Evolutionary conservation across 2,888 invertebrate genomes (phyloP).

Genomic region (Megaustenia siamemsis): DNA sequence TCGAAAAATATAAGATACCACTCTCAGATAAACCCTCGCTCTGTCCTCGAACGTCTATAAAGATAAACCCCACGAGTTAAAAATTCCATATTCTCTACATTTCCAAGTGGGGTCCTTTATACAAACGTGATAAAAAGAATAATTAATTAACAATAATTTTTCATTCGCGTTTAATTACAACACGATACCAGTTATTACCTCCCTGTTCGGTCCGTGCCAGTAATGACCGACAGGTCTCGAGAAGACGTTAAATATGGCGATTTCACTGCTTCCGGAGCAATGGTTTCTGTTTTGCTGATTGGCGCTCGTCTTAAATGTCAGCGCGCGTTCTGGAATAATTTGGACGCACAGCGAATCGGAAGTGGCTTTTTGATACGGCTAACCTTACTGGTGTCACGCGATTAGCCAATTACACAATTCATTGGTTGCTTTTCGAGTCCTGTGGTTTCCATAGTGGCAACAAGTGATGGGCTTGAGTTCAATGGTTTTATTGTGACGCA

Average conservation of each 20-base stretch:
- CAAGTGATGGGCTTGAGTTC: too few relatives aligned
- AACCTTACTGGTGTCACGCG: conserved; percentile 42
- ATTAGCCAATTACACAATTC: conserved; percentile 40
- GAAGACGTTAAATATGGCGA: conserved; percentile 33
- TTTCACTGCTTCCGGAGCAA: conserved; percentile 40
- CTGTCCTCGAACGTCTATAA: neutral
- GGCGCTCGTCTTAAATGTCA: conserved; percentile 29
- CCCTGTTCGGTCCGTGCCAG: neutral
- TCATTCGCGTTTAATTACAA: conserved; percentile 7
- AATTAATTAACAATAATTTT: neutral
- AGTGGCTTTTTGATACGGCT: conserved; percentile 34
- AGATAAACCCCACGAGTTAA: neutral
- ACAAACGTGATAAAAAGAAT: too few relatives aligned
- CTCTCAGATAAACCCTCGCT: conserved; percentile 21
- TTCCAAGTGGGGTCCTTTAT: too few relatives aligned
- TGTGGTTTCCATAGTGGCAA: neutral
- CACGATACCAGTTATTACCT: conserved; percentile 31
- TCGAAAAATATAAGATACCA: conserved; percentile 21
- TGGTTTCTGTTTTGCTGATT: conserved; percentile 39
- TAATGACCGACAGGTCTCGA: conserved; percentile 32
- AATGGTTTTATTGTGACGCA: too few relatives aligned
- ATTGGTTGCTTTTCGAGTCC: neutral
- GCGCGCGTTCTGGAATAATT: conserved; percentile 18
- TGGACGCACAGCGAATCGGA: conserved; percentile 16
- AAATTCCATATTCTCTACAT: neutral